Base-by-base conservation (phyloP, 2,888 invertebrate genomes). In the Aporophyla lueneburgensis region DNA sequence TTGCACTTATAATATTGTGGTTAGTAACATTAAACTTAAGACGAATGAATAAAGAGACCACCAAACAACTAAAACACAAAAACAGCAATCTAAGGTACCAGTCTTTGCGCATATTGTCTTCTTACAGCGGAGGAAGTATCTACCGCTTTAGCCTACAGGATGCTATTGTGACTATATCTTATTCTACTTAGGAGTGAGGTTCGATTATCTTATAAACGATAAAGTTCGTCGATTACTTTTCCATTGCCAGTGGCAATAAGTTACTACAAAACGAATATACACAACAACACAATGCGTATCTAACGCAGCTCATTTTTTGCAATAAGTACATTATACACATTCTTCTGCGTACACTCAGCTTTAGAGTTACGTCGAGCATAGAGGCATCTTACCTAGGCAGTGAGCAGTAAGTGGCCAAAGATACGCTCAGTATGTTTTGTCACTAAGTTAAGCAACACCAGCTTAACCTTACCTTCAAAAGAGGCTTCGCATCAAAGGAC, bases 401-500 rank as follows among this genome's bases (percentile, higher is more conserved):
- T 16, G 12, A 40, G 16, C 27, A 43, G 40, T 27, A 51, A 10
- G 43, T 46, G 5, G n/a, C 27, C 10, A 14, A 43, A 24, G 21
- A 16, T 27, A 27, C n/a, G 40, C 4, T 51, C 16, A 24, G 9
- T 27, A 14, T 14, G 27, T 59, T 51, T 71, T 43, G 9, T 12
- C 14, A 33, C 58, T n/a, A 24, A 43, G 19, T 10, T 43, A 7
- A 51, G n/a, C 68, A 61, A 46, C 19, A 54, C 6, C 33, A 21
- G 24, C 51, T 33, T 43, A 24, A 40, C 27, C 16, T 0, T n/a
- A 65, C 40, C n/a, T n/a, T 40, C 21, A 33, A 56, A 9, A 61
- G 7, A 66, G 5, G 5, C 33, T 61, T 40, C 24, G 14, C 12
- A 27, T 74, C 62, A 78, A 78, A 74, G 74, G 63, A 78, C 66